phyloP scores from a whole-genome alignment of 1,140 invertebrate genomes.

The Halesus radiatus region DNA sequence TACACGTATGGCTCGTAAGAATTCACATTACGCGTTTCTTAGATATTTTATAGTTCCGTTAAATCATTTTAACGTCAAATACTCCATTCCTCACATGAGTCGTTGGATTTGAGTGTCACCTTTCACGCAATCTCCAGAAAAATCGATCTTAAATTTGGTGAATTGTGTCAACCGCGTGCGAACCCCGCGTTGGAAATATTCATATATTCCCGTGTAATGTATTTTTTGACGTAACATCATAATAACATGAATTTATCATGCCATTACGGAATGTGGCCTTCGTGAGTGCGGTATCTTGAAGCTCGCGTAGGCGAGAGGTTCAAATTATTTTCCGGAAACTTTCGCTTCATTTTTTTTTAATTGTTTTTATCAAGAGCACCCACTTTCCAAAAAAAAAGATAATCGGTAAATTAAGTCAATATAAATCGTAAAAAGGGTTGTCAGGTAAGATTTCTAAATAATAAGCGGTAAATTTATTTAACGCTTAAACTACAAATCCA shows the following conservation, averaged over 20 bases:
- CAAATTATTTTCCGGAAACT: not conserved
- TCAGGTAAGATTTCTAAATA: too few species aligned
- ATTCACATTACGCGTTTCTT: too few species aligned
- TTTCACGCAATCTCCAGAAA: not conserved
- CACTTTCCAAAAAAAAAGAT: not conserved
- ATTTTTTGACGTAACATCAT: conserved; percentile 33
- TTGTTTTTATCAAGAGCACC: not conserved
- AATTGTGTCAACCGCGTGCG: conserved; percentile 14
- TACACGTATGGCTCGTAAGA: too few species aligned
- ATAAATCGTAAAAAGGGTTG: too few species aligned
- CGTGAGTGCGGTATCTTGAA: conserved; percentile 2
- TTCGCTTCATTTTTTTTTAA: not conserved
- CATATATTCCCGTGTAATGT: conserved; percentile 20
- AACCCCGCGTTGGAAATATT: not conserved
- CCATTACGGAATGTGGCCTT: conserved; percentile 32
- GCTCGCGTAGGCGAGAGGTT: conserved; percentile 16
- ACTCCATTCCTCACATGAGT: too few species aligned
- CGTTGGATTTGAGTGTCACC: not conserved
- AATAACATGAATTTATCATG: conserved; percentile 37
- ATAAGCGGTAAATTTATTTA: too few species aligned
- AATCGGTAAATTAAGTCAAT: too few species aligned
- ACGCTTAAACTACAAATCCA: too few species aligned
- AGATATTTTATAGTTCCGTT: too few species aligned
- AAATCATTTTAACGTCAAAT: too few species aligned
- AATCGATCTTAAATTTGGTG: conserved; percentile 7